Evolutionary conservation across 1,140 invertebrate species (phyloP), one percentile per base, ranked within the genome.

Genomic region (Aphelenchoides avenae): DNA sequence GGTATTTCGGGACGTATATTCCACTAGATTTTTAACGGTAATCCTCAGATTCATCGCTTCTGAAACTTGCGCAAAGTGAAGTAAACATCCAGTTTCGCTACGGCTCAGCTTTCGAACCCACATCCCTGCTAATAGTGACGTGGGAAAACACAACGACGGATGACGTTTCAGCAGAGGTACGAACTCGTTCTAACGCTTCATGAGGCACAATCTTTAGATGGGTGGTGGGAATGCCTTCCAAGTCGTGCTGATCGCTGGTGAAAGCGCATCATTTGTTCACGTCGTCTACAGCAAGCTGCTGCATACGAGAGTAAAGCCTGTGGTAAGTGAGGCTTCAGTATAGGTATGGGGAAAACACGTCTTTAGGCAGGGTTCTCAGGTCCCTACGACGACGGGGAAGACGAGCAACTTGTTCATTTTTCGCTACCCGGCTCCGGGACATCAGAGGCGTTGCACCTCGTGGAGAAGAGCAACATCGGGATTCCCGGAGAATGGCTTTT

Each of bases 71-170:
- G 6, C 64, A 65, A 49, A 70, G 42, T 41, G 67, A 70, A 54
- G 67, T 70, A 11, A 71, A 71, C 31, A 71, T 71, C 47, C 67
- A 69, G 42, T 70, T 66, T 27, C 57, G 65, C 5, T 70, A 72
- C 29, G 69, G 69, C 18, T 63, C 34, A 22, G 61, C 64, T 27
- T 70, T 72, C 42, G 52, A 61, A 18, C 51, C 69, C 6, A 46
- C 41, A 18, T 70, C 67, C 4, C 64, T 70, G 5, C 13, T 71
- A 11, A 64, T 70, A 15, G 49, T 70, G 18, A 70, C 67, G 13
- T 70, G 67, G 67, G 57, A 68, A 51, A 33, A 33, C 29, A 61
- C 58, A 3, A 53, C n/a, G n/a, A n/a, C n/a, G n/a, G n/a, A 20
- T 29, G 57, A 62, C 29, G 36, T 22, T 3, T 46, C 20, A 26